These are phyloP conservation scores for Acanthosepion esculentum DNA, from an alignment of 2,888 invertebrate genomes.

Conservation along the genomic window DNA sequence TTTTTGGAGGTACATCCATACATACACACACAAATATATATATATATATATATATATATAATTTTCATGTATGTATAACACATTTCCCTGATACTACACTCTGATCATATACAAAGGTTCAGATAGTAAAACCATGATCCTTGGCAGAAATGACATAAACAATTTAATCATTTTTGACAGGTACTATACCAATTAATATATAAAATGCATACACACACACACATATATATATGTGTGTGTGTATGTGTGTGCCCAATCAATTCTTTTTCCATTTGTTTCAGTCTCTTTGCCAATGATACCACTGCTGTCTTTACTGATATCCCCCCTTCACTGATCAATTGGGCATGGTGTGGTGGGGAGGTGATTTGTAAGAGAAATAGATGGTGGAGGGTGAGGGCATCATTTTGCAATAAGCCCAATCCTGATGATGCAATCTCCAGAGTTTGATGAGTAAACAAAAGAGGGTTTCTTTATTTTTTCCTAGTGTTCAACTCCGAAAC, in stretches of 20 bases:
- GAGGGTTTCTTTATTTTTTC: not conserved
- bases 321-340: not conserved
- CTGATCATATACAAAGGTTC: too few species aligned
- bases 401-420: not conserved
- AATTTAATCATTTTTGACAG: too few species aligned
- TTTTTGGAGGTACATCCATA: too few species aligned
- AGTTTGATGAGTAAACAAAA: slow-evolving; percentile 11
- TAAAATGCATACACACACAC: too few species aligned
- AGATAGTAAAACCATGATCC: too few species aligned
- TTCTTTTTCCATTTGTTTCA: not conserved
- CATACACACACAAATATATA: too few species aligned
- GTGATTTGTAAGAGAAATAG: not conserved
- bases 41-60: too few species aligned
- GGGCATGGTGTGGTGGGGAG: not conserved
- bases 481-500: slow-evolving; percentile 16
- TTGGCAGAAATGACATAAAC: too few species aligned
- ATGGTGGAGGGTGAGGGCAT: not conserved
- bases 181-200: too few species aligned
- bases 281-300: not conserved
- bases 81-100: too few species aligned
- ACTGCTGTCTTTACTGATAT: not conserved
- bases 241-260: not conserved
- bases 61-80: too few species aligned
- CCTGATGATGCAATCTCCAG: not conserved
- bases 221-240: not conserved